Evolutionary conservation across 2,113 vertebrate species (phyloP), one percentile per base, ranked within the genome.

Genomic region (Aspidoscelis tigris): DNA sequence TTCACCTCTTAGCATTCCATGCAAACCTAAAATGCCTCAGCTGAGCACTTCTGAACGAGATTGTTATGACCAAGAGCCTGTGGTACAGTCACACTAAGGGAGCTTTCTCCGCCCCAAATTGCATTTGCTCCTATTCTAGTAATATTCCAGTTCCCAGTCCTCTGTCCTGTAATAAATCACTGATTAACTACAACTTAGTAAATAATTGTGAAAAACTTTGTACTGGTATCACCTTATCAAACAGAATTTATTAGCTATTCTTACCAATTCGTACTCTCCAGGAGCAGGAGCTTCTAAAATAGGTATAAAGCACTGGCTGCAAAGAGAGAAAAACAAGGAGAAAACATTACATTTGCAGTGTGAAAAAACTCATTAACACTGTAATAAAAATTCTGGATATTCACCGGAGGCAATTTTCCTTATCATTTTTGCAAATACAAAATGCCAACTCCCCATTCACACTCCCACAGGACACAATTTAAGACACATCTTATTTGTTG

Each of bases 251-350:
- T 55, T 5, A 64, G 1, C 24, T 44, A 39, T 41, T 81, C 98
- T 98, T 96, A 99, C 98, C 99, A 0, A 98, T 98, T 88, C 98
- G 96, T 58, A 99, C 99, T 93, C 99, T 97, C 98, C 98, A 99
- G 10, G 98, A 97, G 88, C 99, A 99, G 84, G 98, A 99, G 83
- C 99, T 99, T 95, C 98, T 97, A 95, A 97, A 99, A 93, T 99
- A 99, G 90, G 97, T 96, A 84, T 99, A 97, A 80, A 99, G 97
- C 84, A 98, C 81, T 0, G 98, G 97, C 99, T 99, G 89, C 79
- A 72, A 81, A 94, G 39, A 5, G 16, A 7, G 24, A 39, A 41
- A 53, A 7, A 53, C 6, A 53, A 6, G 84, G 47, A 66, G 0
- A 64, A 3, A 88, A 70, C 20, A 12, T 89, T 87, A 78, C 2